Evolutionary conservation across 2,888 invertebrate species (phyloP).

Genomic region (Philaethria dido): DNA sequence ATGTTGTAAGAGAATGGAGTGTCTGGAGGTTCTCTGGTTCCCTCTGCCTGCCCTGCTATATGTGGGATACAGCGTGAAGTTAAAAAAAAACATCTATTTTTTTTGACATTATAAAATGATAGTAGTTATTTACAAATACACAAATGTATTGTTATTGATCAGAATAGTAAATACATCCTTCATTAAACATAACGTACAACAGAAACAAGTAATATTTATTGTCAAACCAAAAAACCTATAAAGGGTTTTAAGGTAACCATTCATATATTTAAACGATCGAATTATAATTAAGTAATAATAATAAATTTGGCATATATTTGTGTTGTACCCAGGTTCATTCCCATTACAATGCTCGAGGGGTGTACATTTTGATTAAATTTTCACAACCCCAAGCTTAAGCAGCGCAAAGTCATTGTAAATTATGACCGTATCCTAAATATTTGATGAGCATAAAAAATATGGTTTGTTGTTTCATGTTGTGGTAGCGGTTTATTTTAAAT

Average conservation of each 20-base stretch:
- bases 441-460: slow-evolving; percentile 58
- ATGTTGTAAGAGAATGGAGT: too few relatives aligned
- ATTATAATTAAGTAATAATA: slow-evolving; percentile 21
- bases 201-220: background rate
- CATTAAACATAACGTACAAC: background rate
- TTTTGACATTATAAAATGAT: background rate
- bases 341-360: slow-evolving; percentile 70
- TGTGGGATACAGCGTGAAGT: too few relatives aligned
- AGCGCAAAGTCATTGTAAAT: slow-evolving; percentile 68
- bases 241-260: background rate
- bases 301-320: slow-evolving; percentile 20
- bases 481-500: background rate
- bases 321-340: slow-evolving; percentile 52
- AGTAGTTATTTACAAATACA: background rate
- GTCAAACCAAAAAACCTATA: slow-evolving; percentile 4
- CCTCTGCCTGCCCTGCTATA: too few relatives aligned
- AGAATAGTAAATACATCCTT: background rate
- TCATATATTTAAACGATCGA: slow-evolving; percentile 10
- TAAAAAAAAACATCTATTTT: too few relatives aligned
- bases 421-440: slow-evolving; percentile 68
- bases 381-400: slow-evolving; percentile 72
- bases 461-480: slow-evolving; percentile 14
- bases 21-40: too few relatives aligned
- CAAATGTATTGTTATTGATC: background rate
- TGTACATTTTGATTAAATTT: slow-evolving; percentile 81